phyloP scores from a whole-genome alignment of 2,888 invertebrate species.

The Polydesmus complanatus region DNA sequence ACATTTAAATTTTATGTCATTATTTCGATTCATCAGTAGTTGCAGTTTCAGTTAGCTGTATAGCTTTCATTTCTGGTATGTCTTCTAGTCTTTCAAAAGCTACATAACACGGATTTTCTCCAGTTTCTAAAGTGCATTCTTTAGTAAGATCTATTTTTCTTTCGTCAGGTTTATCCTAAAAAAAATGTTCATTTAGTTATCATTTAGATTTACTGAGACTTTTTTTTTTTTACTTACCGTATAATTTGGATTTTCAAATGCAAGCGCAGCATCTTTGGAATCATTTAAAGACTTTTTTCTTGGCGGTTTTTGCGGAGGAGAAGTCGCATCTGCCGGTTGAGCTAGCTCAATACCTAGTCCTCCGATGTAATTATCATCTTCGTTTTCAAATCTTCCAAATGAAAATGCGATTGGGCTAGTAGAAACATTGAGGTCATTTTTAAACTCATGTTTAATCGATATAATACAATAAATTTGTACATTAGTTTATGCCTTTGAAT shows the following conservation, averaged over 20 bases:
- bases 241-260: conserved; percentile 11
- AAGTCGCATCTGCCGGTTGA: background rate
- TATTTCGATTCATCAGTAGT: background rate
- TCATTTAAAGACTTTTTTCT: background rate
- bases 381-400: conserved; percentile 10
- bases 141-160: no score
- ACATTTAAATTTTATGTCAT: background rate
- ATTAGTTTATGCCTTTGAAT: conserved; percentile 3
- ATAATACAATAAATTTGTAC: conserved; percentile 4
- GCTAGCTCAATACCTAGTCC: background rate
- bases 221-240: no score
- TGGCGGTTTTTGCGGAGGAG: background rate
- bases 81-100: conserved; percentile 11
- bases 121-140: background rate
- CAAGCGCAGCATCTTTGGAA: background rate
- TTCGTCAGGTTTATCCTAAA: no score
- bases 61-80: no score
- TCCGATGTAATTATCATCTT: conserved; percentile 3
- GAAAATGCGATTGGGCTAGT: conserved; percentile 9
- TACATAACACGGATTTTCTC: conserved; percentile 11
- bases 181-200: no score
- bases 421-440: background rate
- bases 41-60: no score
- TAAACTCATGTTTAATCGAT: background rate
- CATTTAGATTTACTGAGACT: no score